Evolutionary conservation across 2,888 invertebrate species (phyloP), one percentile per base, ranked within the genome.

Genomic region (Physocephala rufipes): DNA sequence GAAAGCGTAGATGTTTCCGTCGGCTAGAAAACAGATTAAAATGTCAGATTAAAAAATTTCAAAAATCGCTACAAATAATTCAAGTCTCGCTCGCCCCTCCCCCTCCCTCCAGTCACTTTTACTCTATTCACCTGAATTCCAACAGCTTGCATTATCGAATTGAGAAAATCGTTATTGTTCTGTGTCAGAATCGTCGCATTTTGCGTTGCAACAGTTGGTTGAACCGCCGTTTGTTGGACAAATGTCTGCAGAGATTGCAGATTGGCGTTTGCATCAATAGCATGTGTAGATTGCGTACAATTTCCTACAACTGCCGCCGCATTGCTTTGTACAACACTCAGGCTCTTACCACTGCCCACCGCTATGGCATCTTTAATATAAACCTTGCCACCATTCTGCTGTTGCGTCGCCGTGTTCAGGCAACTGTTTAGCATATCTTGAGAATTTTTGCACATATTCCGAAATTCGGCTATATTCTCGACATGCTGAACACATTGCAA

Each of bases 401-500:
- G 87, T n/a, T 77, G 70, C 70, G 91, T 90, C 30, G 90, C 89
- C 0, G 90, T 90, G 64, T 90, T 89, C 43, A 91, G 89, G 80
- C 91, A 92, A 73, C 89, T 90, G 71, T 89, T 90, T 9, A 92
- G 83, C 90, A 91, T 91, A 19, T 88, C 87, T 82, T 92, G 91
- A 0, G 91, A 90, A 76, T 88, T 90, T 24, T 89, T 87, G 76
- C 91, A 91, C 62, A 90, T 89, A 76, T 90, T 89, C 68, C 91
- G 87, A 81, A 91, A 91, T 59, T 89, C 89, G 72, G 88, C 88
- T 74, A 89, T 89, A 51, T 87, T 88, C 74, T 92, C 91, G 71
- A 92, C 80, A 76, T 89, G 89, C 76, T 89, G 88, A 51, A 90
- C 84, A 79, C 92, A 92, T 73, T 89, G 88, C 15, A 88, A 87